Conservation (phyloP, 2,113 vertebrate genomes). For the Oenanthe oenanthe region DNA sequence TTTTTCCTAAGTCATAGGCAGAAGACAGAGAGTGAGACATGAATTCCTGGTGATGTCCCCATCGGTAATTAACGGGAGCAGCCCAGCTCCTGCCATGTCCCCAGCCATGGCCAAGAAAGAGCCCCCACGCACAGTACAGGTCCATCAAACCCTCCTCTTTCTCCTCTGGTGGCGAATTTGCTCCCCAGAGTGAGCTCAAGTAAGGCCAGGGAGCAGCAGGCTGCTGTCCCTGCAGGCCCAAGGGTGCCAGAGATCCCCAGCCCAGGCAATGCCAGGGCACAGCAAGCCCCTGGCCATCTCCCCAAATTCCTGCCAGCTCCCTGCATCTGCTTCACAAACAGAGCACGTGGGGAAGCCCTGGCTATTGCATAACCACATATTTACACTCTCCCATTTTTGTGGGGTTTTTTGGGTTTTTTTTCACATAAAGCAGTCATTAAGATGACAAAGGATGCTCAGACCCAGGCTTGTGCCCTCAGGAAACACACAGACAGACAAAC, state of each 20-base stretch:
- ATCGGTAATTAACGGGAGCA: background rate
- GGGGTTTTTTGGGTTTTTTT: background rate
- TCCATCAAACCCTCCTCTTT: background rate
- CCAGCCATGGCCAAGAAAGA: background rate
- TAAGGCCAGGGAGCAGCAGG: background rate
- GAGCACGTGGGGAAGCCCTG: background rate
- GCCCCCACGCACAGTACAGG: accelerated
- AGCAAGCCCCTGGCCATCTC: background rate
- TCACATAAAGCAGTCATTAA: background rate
- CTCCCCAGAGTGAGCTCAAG: background rate
- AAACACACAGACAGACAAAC: accelerated
- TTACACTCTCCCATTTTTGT: background rate
- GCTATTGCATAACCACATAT: background rate
- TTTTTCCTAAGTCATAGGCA: background rate
- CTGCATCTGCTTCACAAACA: background rate
- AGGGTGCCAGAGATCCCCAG: background rate
- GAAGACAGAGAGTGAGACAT: accelerated
- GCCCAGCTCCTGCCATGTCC: background rate
- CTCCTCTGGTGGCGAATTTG: background rate
- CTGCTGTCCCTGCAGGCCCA: background rate
- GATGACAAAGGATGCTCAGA: background rate
- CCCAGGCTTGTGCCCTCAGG: background rate
- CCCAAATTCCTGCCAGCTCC: background rate
- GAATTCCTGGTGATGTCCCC: background rate
- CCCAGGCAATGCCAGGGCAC: accelerated